Percentiles rank a stretch among this genome's conserved stretches.
These are phyloP conservation scores for Dichetophora obliterata DNA, from an alignment of 2,888 invertebrate genomes.

Conservation along the genomic window DNA sequence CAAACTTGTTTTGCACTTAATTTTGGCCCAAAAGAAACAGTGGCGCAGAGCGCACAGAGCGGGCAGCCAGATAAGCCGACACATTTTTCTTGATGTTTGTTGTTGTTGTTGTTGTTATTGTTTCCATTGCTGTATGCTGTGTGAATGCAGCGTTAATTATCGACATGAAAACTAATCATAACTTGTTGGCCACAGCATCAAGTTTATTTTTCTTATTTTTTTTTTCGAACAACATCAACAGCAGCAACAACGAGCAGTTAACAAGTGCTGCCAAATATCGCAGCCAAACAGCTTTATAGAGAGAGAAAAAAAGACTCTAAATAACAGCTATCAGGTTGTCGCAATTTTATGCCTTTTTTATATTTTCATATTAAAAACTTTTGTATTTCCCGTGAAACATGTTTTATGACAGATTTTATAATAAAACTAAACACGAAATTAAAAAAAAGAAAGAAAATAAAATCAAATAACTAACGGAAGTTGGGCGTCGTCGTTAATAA, in stretches of 20 bases:
- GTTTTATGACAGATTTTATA: background rate
- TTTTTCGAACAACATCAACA: background rate
- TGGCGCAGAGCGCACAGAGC: too few species aligned
- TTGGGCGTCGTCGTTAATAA: constrained; percentile 16
- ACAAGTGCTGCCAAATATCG: background rate
- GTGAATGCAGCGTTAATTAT: background rate
- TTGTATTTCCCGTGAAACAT: background rate
- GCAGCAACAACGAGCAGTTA: background rate
- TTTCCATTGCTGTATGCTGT: background rate
- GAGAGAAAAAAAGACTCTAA: background rate
- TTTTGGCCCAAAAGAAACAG: too few species aligned
- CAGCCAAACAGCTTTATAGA: background rate
- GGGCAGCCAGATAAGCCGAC: too few species aligned
- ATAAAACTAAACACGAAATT: too few species aligned
- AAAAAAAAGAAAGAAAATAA: too few species aligned
- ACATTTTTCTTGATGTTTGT: too few species aligned
- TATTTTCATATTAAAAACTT: background rate
- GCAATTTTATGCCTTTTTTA: background rate
- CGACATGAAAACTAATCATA: background rate
- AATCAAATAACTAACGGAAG: background rate
- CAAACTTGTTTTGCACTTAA: too few species aligned
- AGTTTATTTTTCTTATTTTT: too few species aligned
- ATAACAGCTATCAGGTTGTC: background rate
- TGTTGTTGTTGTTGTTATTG: background rate
- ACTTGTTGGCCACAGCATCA: background rate